Evolutionary conservation across 2,113 vertebrate species (phyloP), one percentile per base, ranked within the genome.

Genomic region (Chamaea fasciata): DNA sequence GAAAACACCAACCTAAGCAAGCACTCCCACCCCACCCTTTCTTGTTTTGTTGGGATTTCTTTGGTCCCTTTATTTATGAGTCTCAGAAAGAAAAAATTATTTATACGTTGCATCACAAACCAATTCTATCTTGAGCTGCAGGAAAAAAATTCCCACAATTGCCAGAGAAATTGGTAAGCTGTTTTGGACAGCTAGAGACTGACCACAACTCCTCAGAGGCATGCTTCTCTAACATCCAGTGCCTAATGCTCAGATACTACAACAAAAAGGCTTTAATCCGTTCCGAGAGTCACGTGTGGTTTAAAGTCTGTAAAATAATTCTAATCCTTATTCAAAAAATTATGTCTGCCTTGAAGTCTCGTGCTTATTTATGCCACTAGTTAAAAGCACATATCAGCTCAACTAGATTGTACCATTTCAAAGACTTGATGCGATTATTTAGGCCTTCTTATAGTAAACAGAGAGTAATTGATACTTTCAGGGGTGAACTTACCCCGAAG

Each of bases 11-110:
- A 13, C 1, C 4, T 16, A 63, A 56, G 55, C 5, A 84, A 52
- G 2, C 3, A 31, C 7, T 37, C 11, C 37, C 16, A 37, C 8
- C 0, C 2, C 16, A 62, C 8, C 1, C 5, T 60, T 55, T 39
- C 24, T 33, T 57, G 21, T 27, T 67, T 55, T 41, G 7, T 41
- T 41, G 17, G 8, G 13, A 4, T 3, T 11, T 35, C 3, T 52
- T 44, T 68, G 9, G 1, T 22, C 26, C 6, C 4, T 60, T 69
- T 67, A 28, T 31, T 41, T 10, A 44, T 56, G 2, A 2, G 1
- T 41, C 17, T 89, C 68, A 27, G 26, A 53, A 11, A 4, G 22
- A 35, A 64, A 60, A 46, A 63, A 35, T 0, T 6, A 68, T 24
- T 42, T 83, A 41, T 44, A 62, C 1, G 0, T 22, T 69, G 17